These are phyloP conservation scores for human (Homo sapiens) DNA, from an alignment of 2,113 vertebrate species.

Conservation along the genomic window GRCh38 chr6:60750001-60750500, in stretches of 20 bases:
- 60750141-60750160: background rate
- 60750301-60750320: background rate
- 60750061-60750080: background rate
- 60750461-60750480: background rate
- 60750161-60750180: background rate
- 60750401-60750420: background rate
- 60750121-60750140: background rate
- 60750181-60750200: background rate
- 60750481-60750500: background rate
- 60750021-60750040: too few species aligned
- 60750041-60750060: background rate
- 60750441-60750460: background rate
- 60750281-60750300: background rate
- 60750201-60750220: background rate
- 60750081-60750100: fast-evolving
- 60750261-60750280: background rate
- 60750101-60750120: too few species aligned
- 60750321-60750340: background rate
- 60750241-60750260: background rate
- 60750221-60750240: background rate
- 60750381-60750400: background rate
- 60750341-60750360: background rate
- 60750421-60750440: background rate
- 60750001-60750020: background rate
- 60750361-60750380: background rate